A percentile compares a stretch with the other conserved stretches of the same genome.
These are phyloP conservation scores for Menidia menidia DNA, from an alignment of 2,797 vertebrate species.

Conservation along the genomic window DNA sequence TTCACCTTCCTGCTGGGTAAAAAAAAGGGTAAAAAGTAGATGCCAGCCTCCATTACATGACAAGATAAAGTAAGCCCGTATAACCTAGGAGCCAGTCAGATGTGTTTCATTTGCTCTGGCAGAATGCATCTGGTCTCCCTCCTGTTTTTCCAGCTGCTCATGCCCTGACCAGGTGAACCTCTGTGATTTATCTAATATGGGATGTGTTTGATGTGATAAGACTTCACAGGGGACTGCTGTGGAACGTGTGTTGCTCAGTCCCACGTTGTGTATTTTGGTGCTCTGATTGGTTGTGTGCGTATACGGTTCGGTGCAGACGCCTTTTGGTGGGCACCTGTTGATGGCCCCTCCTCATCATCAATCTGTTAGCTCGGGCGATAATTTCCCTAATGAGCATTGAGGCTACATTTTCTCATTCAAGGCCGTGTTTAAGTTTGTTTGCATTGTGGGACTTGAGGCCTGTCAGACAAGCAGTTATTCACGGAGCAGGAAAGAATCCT, in stretches of 20 bases:
- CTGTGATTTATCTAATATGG: neutral
- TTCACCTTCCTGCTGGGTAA: neutral
- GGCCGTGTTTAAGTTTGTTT: constrained; percentile 24
- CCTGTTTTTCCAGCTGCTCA: constrained; percentile 6
- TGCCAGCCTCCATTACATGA: neutral
- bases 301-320: neutral
- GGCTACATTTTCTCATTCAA: neutral
- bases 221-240: neutral
- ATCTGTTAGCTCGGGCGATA: neutral
- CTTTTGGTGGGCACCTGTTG: neutral
- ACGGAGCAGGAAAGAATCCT: constrained; percentile 24
- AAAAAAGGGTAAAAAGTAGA: constrained; percentile 4
- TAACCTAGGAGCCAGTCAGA: constrained; percentile 2
- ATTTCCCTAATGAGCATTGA: neutral
- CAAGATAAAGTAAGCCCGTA: constrained; percentile 21
- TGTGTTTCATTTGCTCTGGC: constrained; percentile 15
- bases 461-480: constrained; percentile 25
- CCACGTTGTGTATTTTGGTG: neutral
- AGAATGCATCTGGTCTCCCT: constrained; percentile 21
- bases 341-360: neutral
- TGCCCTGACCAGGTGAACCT: neutral
- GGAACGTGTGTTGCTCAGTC: neutral
- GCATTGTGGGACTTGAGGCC: constrained; percentile 3
- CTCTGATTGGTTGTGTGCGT: neutral
- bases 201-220: neutral